These are phyloP conservation scores for Odontamblyopus rebecca DNA, from an alignment of 2,797 vertebrate genomes.

Conservation along the genomic window DNA sequence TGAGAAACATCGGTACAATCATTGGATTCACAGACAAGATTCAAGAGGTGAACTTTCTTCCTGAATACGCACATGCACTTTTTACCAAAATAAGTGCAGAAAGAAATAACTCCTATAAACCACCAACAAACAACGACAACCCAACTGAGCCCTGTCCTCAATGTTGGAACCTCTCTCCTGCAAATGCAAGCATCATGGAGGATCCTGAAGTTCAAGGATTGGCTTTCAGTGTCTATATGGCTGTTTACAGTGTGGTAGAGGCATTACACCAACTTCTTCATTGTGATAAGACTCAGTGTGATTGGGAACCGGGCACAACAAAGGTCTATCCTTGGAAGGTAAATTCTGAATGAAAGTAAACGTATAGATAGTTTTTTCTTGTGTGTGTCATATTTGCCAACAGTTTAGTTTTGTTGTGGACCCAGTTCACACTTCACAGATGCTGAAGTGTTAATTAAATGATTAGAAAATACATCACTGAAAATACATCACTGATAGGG, in stretches of 20 bases:
- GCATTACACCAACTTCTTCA: conserved; percentile 83
- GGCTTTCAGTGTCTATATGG: conserved; percentile 79
- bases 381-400: neutral
- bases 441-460: neutral
- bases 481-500: neutral
- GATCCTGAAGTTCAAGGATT: conserved; percentile 30
- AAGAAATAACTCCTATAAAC: neutral
- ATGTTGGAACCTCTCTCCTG: conserved; percentile 70
- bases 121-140: neutral
- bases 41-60: conserved; percentile 60
- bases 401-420: neutral
- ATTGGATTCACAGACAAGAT: conserved; percentile 79
- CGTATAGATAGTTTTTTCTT: neutral
- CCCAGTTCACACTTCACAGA: neutral
- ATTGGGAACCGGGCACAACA: conserved; percentile 24
- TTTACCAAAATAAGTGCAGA: conserved; percentile 62
- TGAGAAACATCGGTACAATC: conserved; percentile 82
- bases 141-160: conserved; percentile 67
- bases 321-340: conserved; percentile 86
- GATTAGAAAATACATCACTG: too few relatives aligned
- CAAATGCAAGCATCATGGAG: conserved; percentile 60
- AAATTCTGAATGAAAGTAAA: conserved; percentile 14
- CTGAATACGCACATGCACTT: conserved; percentile 62
- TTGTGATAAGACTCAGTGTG: conserved; percentile 72
- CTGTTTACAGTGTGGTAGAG: conserved; percentile 81